These are phyloP conservation scores for Hipposideros armiger DNA, from an alignment of 2,113 vertebrate genomes.

Conservation along the genomic window DNA sequence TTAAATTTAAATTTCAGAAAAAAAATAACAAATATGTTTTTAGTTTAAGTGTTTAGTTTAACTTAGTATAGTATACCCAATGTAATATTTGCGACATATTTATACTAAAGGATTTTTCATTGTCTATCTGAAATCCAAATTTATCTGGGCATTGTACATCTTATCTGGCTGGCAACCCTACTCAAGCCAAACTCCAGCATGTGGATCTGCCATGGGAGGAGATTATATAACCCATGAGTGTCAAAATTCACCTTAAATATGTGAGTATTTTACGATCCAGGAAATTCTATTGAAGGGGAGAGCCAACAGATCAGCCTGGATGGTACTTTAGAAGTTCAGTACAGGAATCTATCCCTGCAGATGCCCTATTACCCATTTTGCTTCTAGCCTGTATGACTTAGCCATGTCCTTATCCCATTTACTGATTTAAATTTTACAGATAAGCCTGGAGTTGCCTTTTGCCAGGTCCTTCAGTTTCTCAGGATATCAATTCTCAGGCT, in stretches of 20 bases:
- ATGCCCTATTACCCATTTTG: not conserved
- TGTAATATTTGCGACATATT: not conserved
- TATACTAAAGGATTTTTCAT: not conserved
- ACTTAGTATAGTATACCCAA: not conserved
- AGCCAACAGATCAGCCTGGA: not conserved
- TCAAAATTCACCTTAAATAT: not conserved
- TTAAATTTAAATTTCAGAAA: slow-evolving; percentile 34
- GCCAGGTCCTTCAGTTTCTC: not conserved
- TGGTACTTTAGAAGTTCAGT: not conserved
- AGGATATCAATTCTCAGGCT: not conserved
- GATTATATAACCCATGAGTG: not conserved
- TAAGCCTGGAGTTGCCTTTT: not conserved
- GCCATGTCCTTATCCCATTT: not conserved
- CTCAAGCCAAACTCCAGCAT: not conserved
- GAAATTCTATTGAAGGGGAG: not conserved
- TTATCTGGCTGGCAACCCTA: not conserved
- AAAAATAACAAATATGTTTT: slow-evolving; percentile 36
- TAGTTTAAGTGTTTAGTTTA: not conserved
- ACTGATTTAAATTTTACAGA: not conserved
- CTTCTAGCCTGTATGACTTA: not conserved
- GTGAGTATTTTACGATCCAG: not conserved
- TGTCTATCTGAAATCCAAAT: slow-evolving; percentile 1
- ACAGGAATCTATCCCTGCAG: not conserved
- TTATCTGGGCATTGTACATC: not conserved
- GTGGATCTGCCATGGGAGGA: not conserved